A percentile compares a stretch with the other conserved stretches of the same genome.
These are phyloP conservation scores for Aurelia aurita complex sp. Pacific DNA, from an alignment of 30 jellyfish, hydroid and myxozoan species.

Conservation along the genomic window DNA sequence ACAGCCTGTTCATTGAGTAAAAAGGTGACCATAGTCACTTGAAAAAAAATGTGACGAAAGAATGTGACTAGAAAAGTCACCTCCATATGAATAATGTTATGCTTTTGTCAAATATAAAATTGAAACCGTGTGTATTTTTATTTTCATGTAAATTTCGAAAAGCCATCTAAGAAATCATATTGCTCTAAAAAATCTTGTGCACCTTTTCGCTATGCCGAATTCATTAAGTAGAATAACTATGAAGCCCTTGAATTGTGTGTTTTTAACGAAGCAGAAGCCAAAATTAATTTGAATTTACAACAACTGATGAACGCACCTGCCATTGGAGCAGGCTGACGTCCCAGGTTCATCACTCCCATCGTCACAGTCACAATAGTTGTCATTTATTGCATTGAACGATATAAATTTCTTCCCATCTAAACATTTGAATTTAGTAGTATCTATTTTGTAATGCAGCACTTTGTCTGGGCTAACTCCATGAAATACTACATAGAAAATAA, in stretches of 20 bases:
- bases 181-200: too few relatives aligned
- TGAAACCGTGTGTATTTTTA: too few relatives aligned
- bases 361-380: constrained; percentile 85
- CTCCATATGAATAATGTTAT: too few relatives aligned
- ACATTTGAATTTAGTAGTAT: constrained; percentile 13
- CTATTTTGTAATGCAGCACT: constrained; percentile 1
- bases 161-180: too few relatives aligned
- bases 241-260: not conserved
- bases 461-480: constrained; percentile 38
- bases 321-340: constrained; percentile 85
- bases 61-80: too few relatives aligned
- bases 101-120: too few relatives aligned
- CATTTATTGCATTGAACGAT: constrained; percentile 48
- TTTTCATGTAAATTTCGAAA: not conserved
- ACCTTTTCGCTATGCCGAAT: too few relatives aligned
- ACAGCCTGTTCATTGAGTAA: too few relatives aligned
- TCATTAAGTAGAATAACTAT: not conserved
- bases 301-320: constrained; percentile 52
- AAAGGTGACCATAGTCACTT: too few relatives aligned
- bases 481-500: constrained; percentile 8
- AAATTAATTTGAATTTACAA: not conserved
- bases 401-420: constrained; percentile 21
- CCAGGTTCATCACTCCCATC: constrained; percentile 97
- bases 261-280: not conserved
- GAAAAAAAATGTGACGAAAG: too few relatives aligned